phyloP scores from a whole-genome alignment of 2,888 invertebrate species.

The Cataglyphis rosenhaueri region DNA sequence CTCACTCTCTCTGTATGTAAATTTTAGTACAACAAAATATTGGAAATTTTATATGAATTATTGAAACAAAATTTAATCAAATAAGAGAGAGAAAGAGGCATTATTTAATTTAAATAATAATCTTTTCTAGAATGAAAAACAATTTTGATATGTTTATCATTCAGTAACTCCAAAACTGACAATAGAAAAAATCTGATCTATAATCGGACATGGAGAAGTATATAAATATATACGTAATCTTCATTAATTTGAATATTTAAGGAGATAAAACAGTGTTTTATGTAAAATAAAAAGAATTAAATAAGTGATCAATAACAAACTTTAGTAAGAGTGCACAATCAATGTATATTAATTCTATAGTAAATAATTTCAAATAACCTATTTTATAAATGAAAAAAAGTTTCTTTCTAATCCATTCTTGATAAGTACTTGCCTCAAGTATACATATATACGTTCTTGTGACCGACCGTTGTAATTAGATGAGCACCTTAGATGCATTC shows the following conservation, averaged over 20 bases:
- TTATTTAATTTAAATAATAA: neutral
- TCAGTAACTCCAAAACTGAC: neutral
- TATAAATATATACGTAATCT: constrained; percentile 1
- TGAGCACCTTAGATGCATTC: constrained; percentile 14
- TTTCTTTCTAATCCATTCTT: neutral
- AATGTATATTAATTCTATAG: neutral
- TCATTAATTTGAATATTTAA: neutral
- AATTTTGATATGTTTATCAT: neutral
- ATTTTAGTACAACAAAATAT: neutral
- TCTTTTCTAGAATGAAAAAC: neutral
- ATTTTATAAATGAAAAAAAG: neutral
- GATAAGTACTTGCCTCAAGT: too few relatives aligned
- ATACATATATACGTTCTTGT: neutral
- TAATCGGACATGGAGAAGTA: neutral
- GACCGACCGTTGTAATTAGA: neutral
- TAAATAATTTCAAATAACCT: neutral
- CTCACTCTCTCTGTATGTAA: too few relatives aligned
- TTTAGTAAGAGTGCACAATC: neutral
- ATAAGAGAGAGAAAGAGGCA: neutral
- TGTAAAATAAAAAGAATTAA: neutral
- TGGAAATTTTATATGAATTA: neutral
- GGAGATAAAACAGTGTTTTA: neutral
- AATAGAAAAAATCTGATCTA: neutral
- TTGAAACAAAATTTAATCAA: neutral
- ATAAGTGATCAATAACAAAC: neutral